Evolutionary conservation across 2,888 invertebrate species (phyloP).

Genomic region (Philaethria dido): DNA sequence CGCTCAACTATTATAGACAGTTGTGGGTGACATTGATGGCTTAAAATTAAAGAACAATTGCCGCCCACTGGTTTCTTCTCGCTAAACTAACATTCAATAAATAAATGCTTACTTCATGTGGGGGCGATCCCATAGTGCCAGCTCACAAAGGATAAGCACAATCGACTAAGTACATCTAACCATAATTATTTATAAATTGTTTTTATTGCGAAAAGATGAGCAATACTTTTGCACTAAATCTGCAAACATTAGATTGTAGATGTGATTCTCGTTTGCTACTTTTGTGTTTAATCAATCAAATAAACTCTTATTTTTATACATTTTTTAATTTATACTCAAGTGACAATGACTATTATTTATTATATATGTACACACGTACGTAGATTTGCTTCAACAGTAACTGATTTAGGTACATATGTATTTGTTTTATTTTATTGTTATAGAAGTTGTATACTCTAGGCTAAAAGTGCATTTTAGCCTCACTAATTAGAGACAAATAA

Average conservation of each 20-base stretch:
- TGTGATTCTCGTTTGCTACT: background rate
- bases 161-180: constrained; percentile 25
- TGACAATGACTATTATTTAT: too few species aligned
- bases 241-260: background rate
- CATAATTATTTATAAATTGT: constrained; percentile 26
- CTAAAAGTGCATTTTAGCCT: constrained; percentile 22
- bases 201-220: constrained; percentile 8
- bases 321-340: background rate
- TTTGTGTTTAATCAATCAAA: background rate
- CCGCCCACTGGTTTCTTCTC: constrained; percentile 21
- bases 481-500: constrained; percentile 18
- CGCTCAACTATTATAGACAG: background rate
- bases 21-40: constrained; percentile 13
- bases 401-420: background rate
- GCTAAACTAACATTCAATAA: constrained; percentile 19
- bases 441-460: background rate
- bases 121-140: constrained; percentile 19
- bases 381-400: background rate
- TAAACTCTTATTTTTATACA: background rate
- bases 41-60: constrained; percentile 28
- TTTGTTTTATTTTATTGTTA: background rate
- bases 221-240: background rate
- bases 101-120: constrained; percentile 18
- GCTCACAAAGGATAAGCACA: constrained; percentile 23
- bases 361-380: background rate